Evolutionary conservation across 2,888 invertebrate genomes (phyloP).

Genomic region (Diaperis boleti): DNA sequence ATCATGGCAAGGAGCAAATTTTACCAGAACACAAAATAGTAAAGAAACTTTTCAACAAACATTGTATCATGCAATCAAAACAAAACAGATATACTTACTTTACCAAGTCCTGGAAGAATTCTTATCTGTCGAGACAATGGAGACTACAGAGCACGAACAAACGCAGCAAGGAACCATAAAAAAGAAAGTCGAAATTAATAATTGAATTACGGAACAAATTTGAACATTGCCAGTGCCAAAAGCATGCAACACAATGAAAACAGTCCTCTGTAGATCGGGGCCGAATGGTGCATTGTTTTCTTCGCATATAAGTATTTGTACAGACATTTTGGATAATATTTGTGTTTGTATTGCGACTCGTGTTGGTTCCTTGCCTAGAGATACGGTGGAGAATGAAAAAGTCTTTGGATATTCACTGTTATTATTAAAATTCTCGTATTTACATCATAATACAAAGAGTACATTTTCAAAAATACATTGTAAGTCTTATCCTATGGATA

Average conservation of each 20-base stretch:
- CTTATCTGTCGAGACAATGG: conserved; percentile 65
- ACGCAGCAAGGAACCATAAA: conserved; percentile 34
- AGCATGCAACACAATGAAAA: too few relatives aligned
- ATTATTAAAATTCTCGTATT: not conserved
- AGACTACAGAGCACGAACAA: conserved; percentile 48
- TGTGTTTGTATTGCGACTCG: not conserved
- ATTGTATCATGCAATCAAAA: not conserved
- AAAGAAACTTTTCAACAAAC: not conserved
- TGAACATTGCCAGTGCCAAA: too few relatives aligned
- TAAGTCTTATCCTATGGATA: not conserved
- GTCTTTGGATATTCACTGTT: too few relatives aligned
- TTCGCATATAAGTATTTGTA: too few relatives aligned
- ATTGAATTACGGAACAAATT: too few relatives aligned
- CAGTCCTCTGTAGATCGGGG: too few relatives aligned
- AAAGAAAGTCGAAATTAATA: conserved; percentile 47
- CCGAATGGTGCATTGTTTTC: too few relatives aligned
- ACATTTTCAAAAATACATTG: not conserved
- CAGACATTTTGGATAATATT: too few relatives aligned
- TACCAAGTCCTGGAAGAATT: conserved; percentile 65
- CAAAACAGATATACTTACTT: conserved; percentile 60
- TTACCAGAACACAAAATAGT: too few relatives aligned
- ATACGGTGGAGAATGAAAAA: too few relatives aligned
- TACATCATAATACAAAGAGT: conserved; percentile 31
- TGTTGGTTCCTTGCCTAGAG: too few relatives aligned
- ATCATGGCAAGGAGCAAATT: too few relatives aligned